Evolutionary conservation across 2,113 vertebrate genomes (phyloP).

Genomic region (Mohoua ochrocephala): DNA sequence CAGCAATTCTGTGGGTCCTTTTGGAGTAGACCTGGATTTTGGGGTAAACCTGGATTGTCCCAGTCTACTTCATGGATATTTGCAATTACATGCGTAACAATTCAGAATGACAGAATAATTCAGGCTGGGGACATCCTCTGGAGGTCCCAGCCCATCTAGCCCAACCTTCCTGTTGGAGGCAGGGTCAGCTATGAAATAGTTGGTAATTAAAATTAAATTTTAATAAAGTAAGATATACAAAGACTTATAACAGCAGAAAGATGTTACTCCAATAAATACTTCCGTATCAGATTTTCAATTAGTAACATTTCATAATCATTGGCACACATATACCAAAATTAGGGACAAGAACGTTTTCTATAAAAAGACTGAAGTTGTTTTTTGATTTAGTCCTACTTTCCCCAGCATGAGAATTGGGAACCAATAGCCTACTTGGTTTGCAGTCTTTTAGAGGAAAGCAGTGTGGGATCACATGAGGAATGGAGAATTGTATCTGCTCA

Average conservation of each 20-base stretch:
- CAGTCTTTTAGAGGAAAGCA: neutral
- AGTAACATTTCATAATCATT: neutral
- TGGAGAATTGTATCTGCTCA: neutral
- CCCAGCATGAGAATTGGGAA: neutral
- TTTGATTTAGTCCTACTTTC: neutral
- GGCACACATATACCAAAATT: neutral
- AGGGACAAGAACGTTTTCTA: neutral
- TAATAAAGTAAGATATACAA: neutral
- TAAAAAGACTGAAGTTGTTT: neutral
- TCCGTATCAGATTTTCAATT: neutral
- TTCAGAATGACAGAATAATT: neutral
- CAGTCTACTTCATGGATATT: neutral
- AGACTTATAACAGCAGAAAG: neutral
- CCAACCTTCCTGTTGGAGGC: neutral
- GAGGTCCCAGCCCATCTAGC: neutral
- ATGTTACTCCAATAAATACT: neutral
- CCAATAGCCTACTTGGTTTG: neutral
- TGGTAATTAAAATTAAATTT: neutral
- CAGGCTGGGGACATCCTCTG: neutral
- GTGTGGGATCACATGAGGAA: neutral
- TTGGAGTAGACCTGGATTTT: neutral
- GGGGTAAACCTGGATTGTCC: neutral
- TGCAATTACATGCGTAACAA: rapidly evolving
- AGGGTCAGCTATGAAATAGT: neutral
- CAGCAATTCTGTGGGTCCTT: neutral